These are phyloP conservation scores for Pentalonia nigronervosa DNA, from an alignment of 1,140 invertebrate species.

Conservation along the genomic window DNA sequence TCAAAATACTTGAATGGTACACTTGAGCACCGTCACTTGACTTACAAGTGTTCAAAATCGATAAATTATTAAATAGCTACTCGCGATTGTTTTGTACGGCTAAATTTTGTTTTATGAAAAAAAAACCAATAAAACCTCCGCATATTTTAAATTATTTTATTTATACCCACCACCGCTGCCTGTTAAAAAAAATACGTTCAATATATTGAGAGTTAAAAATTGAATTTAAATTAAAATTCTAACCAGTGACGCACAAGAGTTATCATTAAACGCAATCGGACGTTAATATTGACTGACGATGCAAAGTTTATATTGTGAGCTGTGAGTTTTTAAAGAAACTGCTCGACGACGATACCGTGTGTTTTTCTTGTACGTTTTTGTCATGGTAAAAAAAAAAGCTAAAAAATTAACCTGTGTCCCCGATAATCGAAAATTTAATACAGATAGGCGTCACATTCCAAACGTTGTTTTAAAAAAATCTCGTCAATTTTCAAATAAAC, in stretches of 20 bases:
- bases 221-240: neutral
- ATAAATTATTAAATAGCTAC: slow-evolving; percentile 13
- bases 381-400: neutral
- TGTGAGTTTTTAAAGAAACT: neutral
- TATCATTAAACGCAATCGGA: neutral
- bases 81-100: neutral
- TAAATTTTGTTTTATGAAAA: neutral
- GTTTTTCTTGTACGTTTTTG: neutral
- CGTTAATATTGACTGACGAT: too few species aligned
- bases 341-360: neutral
- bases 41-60: neutral
- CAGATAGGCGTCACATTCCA: neutral
- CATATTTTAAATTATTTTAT: neutral
- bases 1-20: neutral
- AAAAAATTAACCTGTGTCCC: neutral
- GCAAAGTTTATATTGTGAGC: neutral
- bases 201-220: neutral
- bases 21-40: neutral
- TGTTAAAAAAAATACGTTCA: neutral
- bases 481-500: neutral
- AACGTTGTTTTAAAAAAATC: neutral
- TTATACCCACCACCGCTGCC: neutral
- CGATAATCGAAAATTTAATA: neutral
- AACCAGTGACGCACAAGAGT: neutral
- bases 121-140: neutral